Conservation (phyloP, 2,113 vertebrate species). For the Aepyceros melampus region DNA sequence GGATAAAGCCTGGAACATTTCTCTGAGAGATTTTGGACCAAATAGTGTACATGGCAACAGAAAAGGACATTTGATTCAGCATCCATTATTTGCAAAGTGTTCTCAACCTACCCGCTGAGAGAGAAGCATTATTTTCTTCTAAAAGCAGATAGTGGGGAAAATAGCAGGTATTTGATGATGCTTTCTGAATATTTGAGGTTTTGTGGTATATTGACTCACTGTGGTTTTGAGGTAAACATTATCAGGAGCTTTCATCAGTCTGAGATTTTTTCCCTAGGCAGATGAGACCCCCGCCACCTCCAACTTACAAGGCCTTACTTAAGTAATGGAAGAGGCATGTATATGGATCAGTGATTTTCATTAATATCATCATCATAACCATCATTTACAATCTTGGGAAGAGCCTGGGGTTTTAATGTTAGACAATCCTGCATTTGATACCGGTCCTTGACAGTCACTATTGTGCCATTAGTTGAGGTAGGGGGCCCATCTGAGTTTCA, state of each 20-base stretch:
- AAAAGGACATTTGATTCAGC: background rate
- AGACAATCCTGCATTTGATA: background rate
- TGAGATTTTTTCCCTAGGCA: background rate
- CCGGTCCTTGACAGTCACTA: background rate
- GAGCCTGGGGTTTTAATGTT: background rate
- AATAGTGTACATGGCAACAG: background rate
- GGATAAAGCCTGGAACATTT: background rate
- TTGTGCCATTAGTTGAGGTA: background rate
- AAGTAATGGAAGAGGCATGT: background rate
- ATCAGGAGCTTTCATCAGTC: background rate
- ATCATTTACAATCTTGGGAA: background rate
- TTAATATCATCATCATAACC: background rate
- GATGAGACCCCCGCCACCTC: background rate
- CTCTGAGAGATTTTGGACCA: background rate
- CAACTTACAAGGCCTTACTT: background rate
- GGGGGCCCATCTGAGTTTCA: background rate
- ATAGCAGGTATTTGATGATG: background rate
- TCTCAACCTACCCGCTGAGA: background rate
- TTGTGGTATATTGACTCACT: background rate
- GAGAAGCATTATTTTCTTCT: background rate
- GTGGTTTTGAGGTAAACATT: conserved; percentile 13
- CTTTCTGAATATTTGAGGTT: background rate
- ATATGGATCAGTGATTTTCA: background rate
- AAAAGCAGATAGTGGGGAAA: background rate
- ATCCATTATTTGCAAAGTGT: background rate